These are phyloP conservation scores for Auanema sp. DNA, from an alignment of 2,888 invertebrate genomes.

Conservation along the genomic window DNA sequence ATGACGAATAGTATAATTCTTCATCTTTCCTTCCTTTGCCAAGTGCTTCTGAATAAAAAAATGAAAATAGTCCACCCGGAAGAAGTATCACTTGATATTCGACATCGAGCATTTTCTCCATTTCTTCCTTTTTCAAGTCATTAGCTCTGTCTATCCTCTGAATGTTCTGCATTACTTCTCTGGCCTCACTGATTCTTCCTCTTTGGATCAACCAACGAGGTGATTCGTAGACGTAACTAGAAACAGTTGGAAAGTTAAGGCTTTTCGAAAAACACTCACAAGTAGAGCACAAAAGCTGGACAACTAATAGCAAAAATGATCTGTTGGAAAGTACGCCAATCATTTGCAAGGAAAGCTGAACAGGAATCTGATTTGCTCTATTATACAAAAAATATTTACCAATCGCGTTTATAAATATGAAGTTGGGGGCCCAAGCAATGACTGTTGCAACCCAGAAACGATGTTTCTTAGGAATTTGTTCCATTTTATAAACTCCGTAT, in stretches of 20 bases:
- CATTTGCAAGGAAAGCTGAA: conserved; percentile 39
- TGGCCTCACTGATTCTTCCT: conserved; percentile 53
- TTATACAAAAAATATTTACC: conserved; percentile 7
- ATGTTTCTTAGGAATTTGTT: conserved; percentile 56
- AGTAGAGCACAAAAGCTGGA: conserved; percentile 49
- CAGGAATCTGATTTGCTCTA: no score
- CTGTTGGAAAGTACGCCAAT: conserved; percentile 54
- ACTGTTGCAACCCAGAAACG: conserved; percentile 56
- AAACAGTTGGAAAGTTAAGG: conserved; percentile 9
- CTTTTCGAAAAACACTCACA: conserved; percentile 30
- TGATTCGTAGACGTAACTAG: conserved; percentile 52
- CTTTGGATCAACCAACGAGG: conserved; percentile 57
- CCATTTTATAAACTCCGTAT: conserved; percentile 51
- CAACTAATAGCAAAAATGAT: conserved; percentile 43
- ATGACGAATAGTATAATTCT: conserved; percentile 40
- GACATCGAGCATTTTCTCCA: conserved; percentile 42
- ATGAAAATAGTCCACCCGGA: no score
- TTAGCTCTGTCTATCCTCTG: conserved; percentile 35
- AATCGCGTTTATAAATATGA: conserved; percentile 43
- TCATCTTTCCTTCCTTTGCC: conserved; percentile 27
- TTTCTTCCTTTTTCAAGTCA: conserved; percentile 31
- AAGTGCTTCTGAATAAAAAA: conserved; percentile 32
- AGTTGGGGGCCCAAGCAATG: conserved; percentile 59
- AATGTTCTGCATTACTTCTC: conserved; percentile 44
- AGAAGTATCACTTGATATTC: conserved; percentile 32